These are phyloP conservation scores for Acrobeloides nanus DNA, from an alignment of 2,888 invertebrate genomes.

Conservation along the genomic window DNA sequence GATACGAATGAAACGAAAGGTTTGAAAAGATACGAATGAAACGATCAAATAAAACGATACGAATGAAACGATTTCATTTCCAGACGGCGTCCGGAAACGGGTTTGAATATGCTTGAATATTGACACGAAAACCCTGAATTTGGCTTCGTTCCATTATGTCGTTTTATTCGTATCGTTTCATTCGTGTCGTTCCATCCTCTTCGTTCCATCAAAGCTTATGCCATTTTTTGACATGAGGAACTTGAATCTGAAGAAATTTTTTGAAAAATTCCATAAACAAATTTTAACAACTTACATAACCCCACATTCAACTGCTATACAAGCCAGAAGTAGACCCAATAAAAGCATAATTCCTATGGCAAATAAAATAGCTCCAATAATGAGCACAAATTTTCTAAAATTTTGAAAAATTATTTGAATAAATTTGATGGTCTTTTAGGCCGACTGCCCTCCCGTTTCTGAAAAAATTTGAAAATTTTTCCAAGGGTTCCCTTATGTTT, in stretches of 20 bases:
- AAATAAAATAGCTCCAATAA: constrained; percentile 47
- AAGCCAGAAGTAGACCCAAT: constrained; percentile 44
- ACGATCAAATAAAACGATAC: no score
- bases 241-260: neutral
- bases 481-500: neutral
- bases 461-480: neutral
- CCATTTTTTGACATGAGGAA: no score
- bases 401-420: neutral
- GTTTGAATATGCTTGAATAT: no score
- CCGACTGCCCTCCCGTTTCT: neutral
- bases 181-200: no score
- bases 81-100: no score
- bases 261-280: neutral
- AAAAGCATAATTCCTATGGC: constrained; percentile 48
- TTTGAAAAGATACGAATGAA: no score
- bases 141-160: no score
- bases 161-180: no score
- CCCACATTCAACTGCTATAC: constrained; percentile 49
- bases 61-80: no score
- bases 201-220: no score
- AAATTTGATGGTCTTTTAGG: neutral
- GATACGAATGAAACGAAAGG: no score
- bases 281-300: constrained; percentile 31
- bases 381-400: constrained; percentile 35
- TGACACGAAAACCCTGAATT: no score